Percentiles rank a stretch among this genome's conserved stretches.
Conservation (phyloP, 2,797 vertebrate species). For the Phoebastria nigripes region DNA sequence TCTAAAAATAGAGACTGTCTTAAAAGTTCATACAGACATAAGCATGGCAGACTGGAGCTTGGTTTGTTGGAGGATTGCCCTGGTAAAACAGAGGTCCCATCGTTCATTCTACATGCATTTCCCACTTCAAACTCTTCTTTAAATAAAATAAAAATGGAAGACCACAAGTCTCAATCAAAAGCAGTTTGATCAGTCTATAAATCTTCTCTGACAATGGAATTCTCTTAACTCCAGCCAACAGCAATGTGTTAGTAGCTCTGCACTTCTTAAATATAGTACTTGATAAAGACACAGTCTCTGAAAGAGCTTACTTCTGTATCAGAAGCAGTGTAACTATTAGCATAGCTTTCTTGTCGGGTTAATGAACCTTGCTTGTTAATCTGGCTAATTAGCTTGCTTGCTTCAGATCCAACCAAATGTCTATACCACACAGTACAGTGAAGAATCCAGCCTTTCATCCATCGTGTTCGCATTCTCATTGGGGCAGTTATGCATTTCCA, state of each 20-base stretch:
- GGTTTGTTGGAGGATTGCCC: neutral
- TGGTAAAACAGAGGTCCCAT: neutral
- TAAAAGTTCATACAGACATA: neutral
- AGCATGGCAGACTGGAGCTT: neutral
- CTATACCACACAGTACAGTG: neutral
- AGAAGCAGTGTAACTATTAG: neutral
- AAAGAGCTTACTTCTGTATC: neutral
- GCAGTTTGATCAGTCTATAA: neutral
- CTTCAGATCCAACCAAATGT: neutral
- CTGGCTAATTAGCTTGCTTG: neutral
- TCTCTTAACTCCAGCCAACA: neutral
- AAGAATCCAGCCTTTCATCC: neutral
- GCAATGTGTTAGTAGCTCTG: neutral
- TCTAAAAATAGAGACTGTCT: neutral
- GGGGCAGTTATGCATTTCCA: neutral
- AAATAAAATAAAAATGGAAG: neutral
- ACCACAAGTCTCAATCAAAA: neutral
- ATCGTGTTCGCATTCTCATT: neutral
- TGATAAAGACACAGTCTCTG: neutral
- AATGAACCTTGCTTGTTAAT: neutral
- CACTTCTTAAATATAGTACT: neutral
- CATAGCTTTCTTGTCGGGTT: neutral
- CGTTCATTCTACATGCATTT: neutral
- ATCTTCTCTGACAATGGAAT: neutral
- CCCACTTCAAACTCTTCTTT: neutral